These are phyloP conservation scores for Acanthurus leucopareius DNA, from an alignment of 2,797 vertebrate genomes.

Conservation along the genomic window DNA sequence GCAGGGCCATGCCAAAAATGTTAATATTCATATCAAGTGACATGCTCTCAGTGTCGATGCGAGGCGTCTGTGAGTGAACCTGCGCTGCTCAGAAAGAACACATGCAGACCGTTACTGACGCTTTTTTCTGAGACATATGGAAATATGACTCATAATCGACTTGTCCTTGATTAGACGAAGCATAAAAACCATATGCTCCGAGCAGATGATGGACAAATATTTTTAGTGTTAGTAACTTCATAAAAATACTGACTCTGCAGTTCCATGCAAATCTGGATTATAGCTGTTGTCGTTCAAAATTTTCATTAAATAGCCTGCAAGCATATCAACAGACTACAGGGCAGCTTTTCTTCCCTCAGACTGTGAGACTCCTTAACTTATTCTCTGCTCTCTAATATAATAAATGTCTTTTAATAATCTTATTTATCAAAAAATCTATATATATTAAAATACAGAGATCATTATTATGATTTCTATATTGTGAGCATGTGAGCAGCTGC, in stretches of 20 bases:
- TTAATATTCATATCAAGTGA: slow-evolving; percentile 35
- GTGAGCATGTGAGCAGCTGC: too few relatives aligned
- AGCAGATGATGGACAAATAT: neutral
- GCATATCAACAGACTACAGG: too few relatives aligned
- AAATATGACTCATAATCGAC: slow-evolving; percentile 52
- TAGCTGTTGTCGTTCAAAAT: slow-evolving; percentile 15
- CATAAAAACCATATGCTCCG: slow-evolving; percentile 40
- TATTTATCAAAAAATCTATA: too few relatives aligned
- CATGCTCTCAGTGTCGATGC: slow-evolving; percentile 7
- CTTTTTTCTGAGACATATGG: slow-evolving; percentile 53
- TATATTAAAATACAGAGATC: too few relatives aligned
- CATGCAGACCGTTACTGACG: slow-evolving; percentile 2
- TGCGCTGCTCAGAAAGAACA: neutral
- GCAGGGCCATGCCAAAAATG: slow-evolving; percentile 27
- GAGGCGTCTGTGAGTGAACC: neutral
- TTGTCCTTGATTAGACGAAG: slow-evolving; percentile 34
- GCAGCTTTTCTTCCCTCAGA: too few relatives aligned
- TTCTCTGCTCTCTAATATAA: too few relatives aligned
- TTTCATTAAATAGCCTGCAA: neutral
- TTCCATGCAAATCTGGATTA: neutral
- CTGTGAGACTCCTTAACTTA: too few relatives aligned
- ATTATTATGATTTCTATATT: too few relatives aligned
- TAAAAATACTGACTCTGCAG: slow-evolving; percentile 10
- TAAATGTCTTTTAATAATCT: too few relatives aligned
- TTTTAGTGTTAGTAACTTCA: neutral